These are phyloP conservation scores for Casuarius casuarius DNA, from an alignment of 2,113 vertebrate species.

Conservation along the genomic window DNA sequence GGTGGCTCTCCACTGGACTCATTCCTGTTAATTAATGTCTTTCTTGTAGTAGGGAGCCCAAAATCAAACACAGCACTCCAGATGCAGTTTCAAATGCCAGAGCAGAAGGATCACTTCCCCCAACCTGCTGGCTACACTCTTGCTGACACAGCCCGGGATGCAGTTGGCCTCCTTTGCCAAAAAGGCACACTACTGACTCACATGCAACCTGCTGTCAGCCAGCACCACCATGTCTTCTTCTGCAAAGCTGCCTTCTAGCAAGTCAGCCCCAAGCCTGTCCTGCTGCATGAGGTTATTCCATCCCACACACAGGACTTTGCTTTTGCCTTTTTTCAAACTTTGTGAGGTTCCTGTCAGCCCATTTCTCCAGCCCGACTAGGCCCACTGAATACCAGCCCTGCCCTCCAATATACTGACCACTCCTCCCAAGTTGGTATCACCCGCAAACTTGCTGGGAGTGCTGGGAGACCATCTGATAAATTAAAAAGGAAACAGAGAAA, in stretches of 20 bases:
- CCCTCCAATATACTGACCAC: accelerated
- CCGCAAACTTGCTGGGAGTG: not conserved
- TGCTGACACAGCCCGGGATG: not conserved
- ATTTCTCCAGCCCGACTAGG: not conserved
- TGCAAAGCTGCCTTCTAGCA: not conserved
- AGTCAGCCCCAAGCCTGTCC: accelerated
- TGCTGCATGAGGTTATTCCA: not conserved
- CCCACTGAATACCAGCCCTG: not conserved
- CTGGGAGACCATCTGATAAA: not conserved
- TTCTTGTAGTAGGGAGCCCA: not conserved
- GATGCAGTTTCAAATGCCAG: not conserved
- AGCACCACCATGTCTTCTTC: not conserved
- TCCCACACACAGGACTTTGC: not conserved
- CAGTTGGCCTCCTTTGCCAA: not conserved
- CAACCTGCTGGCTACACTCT: not conserved
- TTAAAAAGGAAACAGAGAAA: not conserved
- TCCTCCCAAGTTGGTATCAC: not conserved
- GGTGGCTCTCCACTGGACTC: not conserved
- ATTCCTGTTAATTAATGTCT: not conserved
- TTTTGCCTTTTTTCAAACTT: not conserved
- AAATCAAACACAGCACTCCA: not conserved
- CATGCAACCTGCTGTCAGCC: not conserved
- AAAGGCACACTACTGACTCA: not conserved
- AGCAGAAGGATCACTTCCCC: not conserved
- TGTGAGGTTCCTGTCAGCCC: not conserved